These are phyloP conservation scores for Thalassoma bifasciatum DNA, from an alignment of 2,113 vertebrate genomes.

Conservation along the genomic window DNA sequence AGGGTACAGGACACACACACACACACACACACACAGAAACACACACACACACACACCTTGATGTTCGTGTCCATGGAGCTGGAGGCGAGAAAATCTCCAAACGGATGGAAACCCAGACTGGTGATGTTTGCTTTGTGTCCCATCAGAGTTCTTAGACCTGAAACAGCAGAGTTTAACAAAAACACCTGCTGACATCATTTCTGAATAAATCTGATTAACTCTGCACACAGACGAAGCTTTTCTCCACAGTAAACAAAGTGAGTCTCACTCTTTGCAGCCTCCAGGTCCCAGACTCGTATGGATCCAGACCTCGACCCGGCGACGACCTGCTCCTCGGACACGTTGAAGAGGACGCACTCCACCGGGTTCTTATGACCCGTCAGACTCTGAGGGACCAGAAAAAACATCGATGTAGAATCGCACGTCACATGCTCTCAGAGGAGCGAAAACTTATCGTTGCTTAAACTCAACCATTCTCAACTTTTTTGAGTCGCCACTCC, in stretches of 20 bases:
- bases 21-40: not conserved
- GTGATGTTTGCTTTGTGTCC: slow-evolving; percentile 95
- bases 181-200: not conserved
- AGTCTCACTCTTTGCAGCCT: slow-evolving; percentile 95
- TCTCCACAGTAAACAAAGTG: not conserved
- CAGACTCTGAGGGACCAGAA: slow-evolving; percentile 85
- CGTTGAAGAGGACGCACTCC: slow-evolving; percentile 93
- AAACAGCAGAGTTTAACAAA: slow-evolving; percentile 20
- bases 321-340: slow-evolving; percentile 91
- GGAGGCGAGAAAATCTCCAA: slow-evolving; percentile 91
- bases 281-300: slow-evolving; percentile 95
- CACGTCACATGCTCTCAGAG: no score
- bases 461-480: no score
- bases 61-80: slow-evolving; percentile 96
- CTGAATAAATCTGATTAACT: no score
- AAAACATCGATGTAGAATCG: no score
- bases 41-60: slow-evolving; percentile 83
- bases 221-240: not conserved
- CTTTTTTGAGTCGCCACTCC: no score
- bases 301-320: slow-evolving; percentile 96
- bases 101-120: slow-evolving; percentile 95
- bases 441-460: no score
- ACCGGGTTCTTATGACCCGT: slow-evolving; percentile 92
- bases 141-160: slow-evolving; percentile 90
- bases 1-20: not conserved